A percentile compares a stretch with the other conserved stretches of the same genome.
These are phyloP conservation scores for Cydia pomonella DNA, from an alignment of 1,140 invertebrate genomes.

Conservation along the genomic window DNA sequence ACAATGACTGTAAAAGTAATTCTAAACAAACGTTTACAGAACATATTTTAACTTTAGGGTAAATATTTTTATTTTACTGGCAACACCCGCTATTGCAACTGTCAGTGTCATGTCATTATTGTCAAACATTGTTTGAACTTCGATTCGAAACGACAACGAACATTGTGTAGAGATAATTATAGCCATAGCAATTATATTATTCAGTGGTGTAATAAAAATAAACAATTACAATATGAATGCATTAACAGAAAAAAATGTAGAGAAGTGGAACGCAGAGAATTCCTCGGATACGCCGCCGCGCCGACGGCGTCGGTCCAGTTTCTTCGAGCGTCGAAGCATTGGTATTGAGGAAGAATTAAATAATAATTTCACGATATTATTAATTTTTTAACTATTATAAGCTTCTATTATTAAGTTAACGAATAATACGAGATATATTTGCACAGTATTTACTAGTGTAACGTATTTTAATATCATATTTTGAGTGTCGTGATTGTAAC, in stretches of 20 bases:
- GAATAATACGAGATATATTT: neutral
- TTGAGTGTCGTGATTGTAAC: neutral
- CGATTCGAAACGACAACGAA: slow-evolving; percentile 2
- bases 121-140: slow-evolving; percentile 9
- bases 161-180: neutral
- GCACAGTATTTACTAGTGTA: neutral
- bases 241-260: slow-evolving; percentile 32
- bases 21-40: neutral
- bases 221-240: neutral
- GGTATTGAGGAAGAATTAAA: slow-evolving; percentile 5
- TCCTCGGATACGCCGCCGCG: slow-evolving; percentile 1
- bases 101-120: neutral
- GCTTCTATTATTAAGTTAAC: neutral
- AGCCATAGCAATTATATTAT: neutral
- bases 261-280: slow-evolving; percentile 12
- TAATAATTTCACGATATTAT: neutral
- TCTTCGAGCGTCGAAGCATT: slow-evolving; percentile 6
- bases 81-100: neutral
- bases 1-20: neutral
- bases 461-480: neutral
- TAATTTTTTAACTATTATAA: neutral
- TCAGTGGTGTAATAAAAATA: neutral
- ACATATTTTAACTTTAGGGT: neutral
- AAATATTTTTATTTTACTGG: neutral
- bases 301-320: slow-evolving; percentile 7